Evolutionary conservation across 1,140 invertebrate genomes (phyloP).

Genomic region (Hesperophylax magnus): DNA sequence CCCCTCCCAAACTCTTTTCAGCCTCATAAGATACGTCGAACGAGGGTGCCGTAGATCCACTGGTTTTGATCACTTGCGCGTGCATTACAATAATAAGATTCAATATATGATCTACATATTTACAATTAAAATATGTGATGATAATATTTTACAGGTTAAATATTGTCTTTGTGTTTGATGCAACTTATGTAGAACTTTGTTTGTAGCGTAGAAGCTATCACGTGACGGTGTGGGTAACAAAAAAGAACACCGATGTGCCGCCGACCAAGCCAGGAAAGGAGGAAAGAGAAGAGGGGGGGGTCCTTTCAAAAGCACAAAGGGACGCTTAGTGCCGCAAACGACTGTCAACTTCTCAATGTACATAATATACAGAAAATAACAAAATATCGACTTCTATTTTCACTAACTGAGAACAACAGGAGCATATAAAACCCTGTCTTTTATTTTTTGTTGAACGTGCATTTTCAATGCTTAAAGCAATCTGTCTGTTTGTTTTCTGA

Average conservation of each 20-base stretch:
- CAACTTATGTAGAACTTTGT: background rate
- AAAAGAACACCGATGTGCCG: background rate
- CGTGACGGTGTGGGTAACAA: too few relatives aligned
- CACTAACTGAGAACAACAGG: background rate
- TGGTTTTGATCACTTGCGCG: too few relatives aligned
- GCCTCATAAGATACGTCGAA: too few relatives aligned
- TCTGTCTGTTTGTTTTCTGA: too few relatives aligned
- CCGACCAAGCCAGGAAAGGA: background rate
- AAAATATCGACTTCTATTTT: background rate
- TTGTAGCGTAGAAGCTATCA: too few relatives aligned
- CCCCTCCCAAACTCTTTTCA: too few relatives aligned
- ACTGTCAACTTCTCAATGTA: constrained; percentile 1
- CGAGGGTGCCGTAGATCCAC: too few relatives aligned
- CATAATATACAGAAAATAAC: background rate
- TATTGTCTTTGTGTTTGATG: background rate
- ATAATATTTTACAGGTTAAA: background rate
- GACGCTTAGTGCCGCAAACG: background rate
- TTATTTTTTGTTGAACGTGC: too few relatives aligned
- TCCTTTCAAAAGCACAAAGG: constrained; percentile 4
- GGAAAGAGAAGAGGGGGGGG: background rate
- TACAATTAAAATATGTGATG: background rate
- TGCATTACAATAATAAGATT: too few relatives aligned
- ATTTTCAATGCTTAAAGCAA: too few relatives aligned
- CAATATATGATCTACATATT: too few relatives aligned
- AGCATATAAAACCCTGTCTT: too few relatives aligned